Percentiles rank a stretch among this genome's conserved stretches.
These are phyloP conservation scores for Timandra comae DNA, from an alignment of 2,888 invertebrate genomes.

Conservation along the genomic window DNA sequence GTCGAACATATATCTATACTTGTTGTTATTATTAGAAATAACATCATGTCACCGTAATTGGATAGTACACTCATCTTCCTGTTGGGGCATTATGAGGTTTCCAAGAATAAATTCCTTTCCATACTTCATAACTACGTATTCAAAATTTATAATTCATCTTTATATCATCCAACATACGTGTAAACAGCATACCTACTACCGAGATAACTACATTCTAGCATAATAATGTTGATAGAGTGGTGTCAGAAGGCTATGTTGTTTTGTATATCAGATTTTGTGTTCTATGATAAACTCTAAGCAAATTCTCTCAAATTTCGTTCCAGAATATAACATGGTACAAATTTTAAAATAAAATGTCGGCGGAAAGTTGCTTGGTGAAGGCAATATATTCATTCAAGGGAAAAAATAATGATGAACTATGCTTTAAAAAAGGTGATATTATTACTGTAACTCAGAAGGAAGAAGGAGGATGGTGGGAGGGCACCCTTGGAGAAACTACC, in stretches of 20 bases:
- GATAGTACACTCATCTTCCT: conserved; percentile 19
- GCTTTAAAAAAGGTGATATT: conserved; percentile 96
- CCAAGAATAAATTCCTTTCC: conserved; percentile 21
- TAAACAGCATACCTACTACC: too few species aligned
- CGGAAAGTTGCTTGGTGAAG: conserved; percentile 84
- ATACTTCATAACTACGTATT: conserved; percentile 5
- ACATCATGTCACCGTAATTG: not conserved
- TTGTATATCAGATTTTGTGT: too few species aligned
- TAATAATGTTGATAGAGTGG: too few species aligned
- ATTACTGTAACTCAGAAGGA: conserved; percentile 97
- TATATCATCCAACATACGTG: too few species aligned
- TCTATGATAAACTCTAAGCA: too few species aligned
- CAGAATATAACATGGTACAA: conserved; percentile 47
- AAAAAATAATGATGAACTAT: conserved; percentile 97
- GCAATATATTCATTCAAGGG: conserved; percentile 96
- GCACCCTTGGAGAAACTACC: conserved; percentile 94
- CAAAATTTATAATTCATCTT: too few species aligned
- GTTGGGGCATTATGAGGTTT: conserved; percentile 23
- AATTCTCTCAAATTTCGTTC: not conserved
- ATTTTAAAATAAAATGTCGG: conserved; percentile 65
- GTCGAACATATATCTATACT: not conserved
- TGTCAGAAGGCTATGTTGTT: too few species aligned
- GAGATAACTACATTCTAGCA: conserved; percentile 1
- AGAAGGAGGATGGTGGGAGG: conserved; percentile 99
- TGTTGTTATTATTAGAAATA: not conserved